These are phyloP conservation scores for Taenioides sp. DNA, from an alignment of 2,797 vertebrate species.

Conservation along the genomic window DNA sequence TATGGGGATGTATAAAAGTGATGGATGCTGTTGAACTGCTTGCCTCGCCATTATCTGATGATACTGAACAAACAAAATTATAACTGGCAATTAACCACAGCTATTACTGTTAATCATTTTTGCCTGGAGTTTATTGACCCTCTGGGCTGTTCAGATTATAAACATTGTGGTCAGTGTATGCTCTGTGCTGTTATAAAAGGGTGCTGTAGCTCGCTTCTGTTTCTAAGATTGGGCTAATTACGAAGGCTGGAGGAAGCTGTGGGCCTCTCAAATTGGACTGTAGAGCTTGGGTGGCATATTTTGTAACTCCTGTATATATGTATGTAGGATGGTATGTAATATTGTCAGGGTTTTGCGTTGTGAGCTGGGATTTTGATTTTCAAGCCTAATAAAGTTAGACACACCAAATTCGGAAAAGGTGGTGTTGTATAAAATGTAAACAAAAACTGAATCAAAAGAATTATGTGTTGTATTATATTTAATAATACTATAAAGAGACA, in stretches of 20 bases:
- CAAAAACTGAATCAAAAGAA: background rate
- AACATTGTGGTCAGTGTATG: conserved; percentile 26
- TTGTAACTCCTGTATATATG: conserved; percentile 25
- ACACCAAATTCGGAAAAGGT: background rate
- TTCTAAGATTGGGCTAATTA: conserved; percentile 50
- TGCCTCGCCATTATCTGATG: conserved; percentile 1
- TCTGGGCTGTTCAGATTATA: conserved; percentile 23
- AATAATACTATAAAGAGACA: no score
- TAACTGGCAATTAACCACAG: conserved; percentile 23
- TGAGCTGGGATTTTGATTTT: background rate
- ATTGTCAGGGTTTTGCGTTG: background rate
- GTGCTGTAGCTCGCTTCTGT: conserved; percentile 5
- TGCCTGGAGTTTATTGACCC: conserved; percentile 22
- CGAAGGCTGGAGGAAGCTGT: conserved; percentile 39
- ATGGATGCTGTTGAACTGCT: conserved; percentile 16
- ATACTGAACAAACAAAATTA: conserved; percentile 12
- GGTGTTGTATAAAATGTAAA: background rate
- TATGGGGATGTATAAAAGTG: conserved; percentile 17
- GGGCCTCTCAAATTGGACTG: conserved; percentile 40
- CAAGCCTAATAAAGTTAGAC: background rate
- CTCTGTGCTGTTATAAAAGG: conserved; percentile 36
- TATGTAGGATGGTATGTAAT: conserved; percentile 16
- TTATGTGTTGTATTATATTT: background rate
- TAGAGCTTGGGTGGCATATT: conserved; percentile 35
- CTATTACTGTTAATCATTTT: conserved; percentile 12